phyloP scores from a whole-genome alignment of 1,140 invertebrate genomes.

The Sesamia nonagrioides region DNA sequence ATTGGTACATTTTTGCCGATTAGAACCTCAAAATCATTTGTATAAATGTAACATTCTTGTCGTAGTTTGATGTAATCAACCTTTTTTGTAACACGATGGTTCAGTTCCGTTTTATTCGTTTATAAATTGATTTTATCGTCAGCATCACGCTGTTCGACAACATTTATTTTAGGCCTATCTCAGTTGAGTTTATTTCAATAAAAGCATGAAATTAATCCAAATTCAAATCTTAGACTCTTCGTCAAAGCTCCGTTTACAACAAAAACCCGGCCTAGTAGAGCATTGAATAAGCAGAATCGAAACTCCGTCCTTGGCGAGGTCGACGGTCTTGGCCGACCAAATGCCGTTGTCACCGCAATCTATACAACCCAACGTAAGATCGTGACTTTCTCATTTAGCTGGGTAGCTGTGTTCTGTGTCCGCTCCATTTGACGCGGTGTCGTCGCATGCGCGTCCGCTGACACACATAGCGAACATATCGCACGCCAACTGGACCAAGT shows the following conservation, averaged over 20 bases:
- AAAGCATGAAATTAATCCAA: not conserved
- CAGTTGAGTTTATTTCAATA: not conserved
- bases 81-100: not conserved
- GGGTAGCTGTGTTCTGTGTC: conserved; percentile 63
- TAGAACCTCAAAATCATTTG: not conserved
- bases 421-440: conserved; percentile 78
- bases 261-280: conserved; percentile 75
- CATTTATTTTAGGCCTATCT: not conserved
- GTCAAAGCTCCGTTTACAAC: conserved; percentile 68
- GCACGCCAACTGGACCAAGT: conserved; percentile 80
- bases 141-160: not conserved
- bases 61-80: not conserved
- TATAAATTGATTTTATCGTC: not conserved
- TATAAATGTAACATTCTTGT: conserved; percentile 18
- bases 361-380: conserved; percentile 22
- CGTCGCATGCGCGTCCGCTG: conserved; percentile 76
- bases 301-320: conserved; percentile 80
- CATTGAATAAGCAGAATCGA: conserved; percentile 78
- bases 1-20: not conserved
- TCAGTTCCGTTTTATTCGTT: not conserved
- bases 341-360: conserved; percentile 38
- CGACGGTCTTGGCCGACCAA: conserved; percentile 59
- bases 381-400: conserved; percentile 64
- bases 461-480: conserved; percentile 84
- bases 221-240: conserved; percentile 11